Percentiles rank a stretch among this genome's conserved stretches.
These are phyloP conservation scores for Ctenomys sociabilis DNA, from an alignment of 2,113 vertebrate species.

Conservation along the genomic window DNA sequence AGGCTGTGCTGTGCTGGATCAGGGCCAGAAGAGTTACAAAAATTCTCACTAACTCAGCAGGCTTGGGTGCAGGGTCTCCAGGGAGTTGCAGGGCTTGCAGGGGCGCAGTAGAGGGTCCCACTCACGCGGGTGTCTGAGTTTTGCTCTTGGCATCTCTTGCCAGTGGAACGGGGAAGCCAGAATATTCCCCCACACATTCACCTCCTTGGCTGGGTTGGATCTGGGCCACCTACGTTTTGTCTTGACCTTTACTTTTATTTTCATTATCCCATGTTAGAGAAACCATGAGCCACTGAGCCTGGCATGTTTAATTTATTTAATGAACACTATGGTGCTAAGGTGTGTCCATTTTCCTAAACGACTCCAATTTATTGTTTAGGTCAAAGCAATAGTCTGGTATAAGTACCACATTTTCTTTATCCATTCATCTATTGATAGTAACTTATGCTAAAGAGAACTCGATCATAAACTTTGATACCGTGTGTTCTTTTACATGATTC, in stretches of 20 bases:
- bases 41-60: too few relatives aligned
- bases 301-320: background rate
- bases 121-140: too few relatives aligned
- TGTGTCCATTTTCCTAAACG: background rate
- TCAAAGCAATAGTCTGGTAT: background rate
- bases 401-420: background rate
- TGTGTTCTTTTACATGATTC: background rate
- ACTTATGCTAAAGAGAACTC: background rate
- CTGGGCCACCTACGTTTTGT: background rate
- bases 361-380: background rate
- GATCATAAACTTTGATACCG: background rate
- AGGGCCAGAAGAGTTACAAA: too few relatives aligned
- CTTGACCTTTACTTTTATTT: background rate
- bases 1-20: too few relatives aligned
- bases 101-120: too few relatives aligned
- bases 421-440: background rate
- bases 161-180: too few relatives aligned
- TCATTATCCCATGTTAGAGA: background rate
- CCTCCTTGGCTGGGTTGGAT: too few relatives aligned
- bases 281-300: background rate
- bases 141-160: too few relatives aligned
- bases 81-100: too few relatives aligned
- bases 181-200: too few relatives aligned
- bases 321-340: background rate
- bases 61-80: too few relatives aligned